Conservation (phyloP, 2,888 invertebrate species). For the Proisotoma minuta region DNA sequence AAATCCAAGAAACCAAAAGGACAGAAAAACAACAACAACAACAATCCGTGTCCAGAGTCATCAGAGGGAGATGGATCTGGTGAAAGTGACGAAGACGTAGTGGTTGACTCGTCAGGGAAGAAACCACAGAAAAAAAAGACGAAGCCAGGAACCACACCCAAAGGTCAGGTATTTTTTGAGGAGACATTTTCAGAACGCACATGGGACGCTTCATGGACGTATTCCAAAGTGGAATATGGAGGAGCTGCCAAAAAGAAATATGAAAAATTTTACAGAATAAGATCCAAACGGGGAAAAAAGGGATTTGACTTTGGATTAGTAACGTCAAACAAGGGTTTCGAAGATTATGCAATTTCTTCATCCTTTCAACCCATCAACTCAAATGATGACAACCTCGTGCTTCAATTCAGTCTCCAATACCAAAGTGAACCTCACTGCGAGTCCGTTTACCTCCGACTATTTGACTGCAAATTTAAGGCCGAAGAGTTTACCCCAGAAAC, state of each 20-base stretch:
- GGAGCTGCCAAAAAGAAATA: conserved; percentile 14
- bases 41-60: not conserved
- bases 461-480: conserved; percentile 26
- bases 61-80: conserved; percentile 10
- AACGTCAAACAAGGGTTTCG: conserved; percentile 28
- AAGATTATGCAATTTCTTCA: conserved; percentile 25
- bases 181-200: conserved; percentile 20
- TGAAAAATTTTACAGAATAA: conserved; percentile 26
- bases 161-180: conserved; percentile 20
- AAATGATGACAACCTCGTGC: conserved; percentile 18
- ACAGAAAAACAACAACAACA: not conserved
- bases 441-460: conserved; percentile 22
- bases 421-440: conserved; percentile 26
- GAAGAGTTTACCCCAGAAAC: conserved; percentile 21
- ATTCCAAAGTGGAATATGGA: conserved; percentile 12
- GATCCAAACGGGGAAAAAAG: not conserved
- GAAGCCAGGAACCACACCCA: not conserved
- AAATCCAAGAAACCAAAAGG: not conserved
- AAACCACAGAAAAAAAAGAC: conserved; percentile 3
- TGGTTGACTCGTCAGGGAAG: not conserved
- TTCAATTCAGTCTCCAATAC: conserved; percentile 30
- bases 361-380: conserved; percentile 29
- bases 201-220: conserved; percentile 22
- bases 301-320: conserved; percentile 25
- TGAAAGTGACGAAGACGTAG: not conserved